Evolutionary conservation across 2,113 vertebrate genomes (phyloP), one percentile per base, ranked within the genome.

Genomic region (Odontophorus gujanensis): DNA sequence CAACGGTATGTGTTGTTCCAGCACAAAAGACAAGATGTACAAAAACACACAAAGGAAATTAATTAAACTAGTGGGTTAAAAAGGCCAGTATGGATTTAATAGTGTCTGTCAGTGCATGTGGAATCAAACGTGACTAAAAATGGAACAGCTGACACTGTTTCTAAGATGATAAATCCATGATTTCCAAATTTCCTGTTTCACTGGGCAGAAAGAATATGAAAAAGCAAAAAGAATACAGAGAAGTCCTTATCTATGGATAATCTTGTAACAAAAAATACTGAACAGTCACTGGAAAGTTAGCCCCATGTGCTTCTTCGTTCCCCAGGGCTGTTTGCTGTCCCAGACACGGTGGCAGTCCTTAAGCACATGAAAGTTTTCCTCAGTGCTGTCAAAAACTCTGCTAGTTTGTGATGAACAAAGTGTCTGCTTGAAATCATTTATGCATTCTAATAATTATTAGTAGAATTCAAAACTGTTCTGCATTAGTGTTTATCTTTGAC

Each of bases 41-140:
- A 36, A 50, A 78, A 72, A 45, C 10, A 48, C 6, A 8, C 8
- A 8, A 58, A 5, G 6, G n/a, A n/a, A 58, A 58, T n/a, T 17
- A 58, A 58, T 58, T 81, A 36, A 32, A 75, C 26, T 17, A 28
- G 2, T 24, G 5, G 18, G 13, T 82, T 88, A 40, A 76, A 1
- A 5, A 82, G 36, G 22, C 73, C n/a, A 58, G 15, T 0, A 0
- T 57, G 63, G 30, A 13, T 82, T 85, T 80, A 34, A 11, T 7
- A 7, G 25, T 69, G 30, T 69, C 65, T 0, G 0, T 40, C 34
- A 15, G 11, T 57, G 8, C 11, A 34, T 0, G 1, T 66, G n/a
- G 63, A 79, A 63, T 59, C 0, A 1, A 47, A 78, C 45, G 11
- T 67, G 24, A 65, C 30, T 34, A 25, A 43, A 6, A 5, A 65